Base-by-base conservation (phyloP, 2,888 invertebrate genomes). In the Omphaloscelis lunosa region DNA sequence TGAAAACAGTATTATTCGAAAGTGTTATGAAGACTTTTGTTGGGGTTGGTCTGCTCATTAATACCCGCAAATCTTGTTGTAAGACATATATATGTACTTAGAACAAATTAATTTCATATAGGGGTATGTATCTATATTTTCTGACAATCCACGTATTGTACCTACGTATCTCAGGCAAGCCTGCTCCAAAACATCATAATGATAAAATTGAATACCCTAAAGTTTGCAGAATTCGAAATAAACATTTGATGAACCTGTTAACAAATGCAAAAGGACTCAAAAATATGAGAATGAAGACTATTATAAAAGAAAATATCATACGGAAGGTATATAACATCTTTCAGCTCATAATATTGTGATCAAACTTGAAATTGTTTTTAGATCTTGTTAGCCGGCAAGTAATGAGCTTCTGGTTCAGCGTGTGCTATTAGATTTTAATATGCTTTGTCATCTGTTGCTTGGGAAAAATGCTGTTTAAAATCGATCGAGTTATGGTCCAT, bases 361-460 rank as follows among this genome's bases (percentile, higher is more conserved):
- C 17, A 17, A 62, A 58, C 7, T 8, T 41, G 48, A 70, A 70
- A 78, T 73, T 71, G 73, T 48, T 78, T 82, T 78, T 23, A 62
- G 29, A 82, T 78, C 48, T 15, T 29, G 62, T 82, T 82, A 82
- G 58, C n/a, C 34, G n/a, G 63, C 56, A 11, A 45, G 72, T 72
- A 81, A 82, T 48, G 51, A 70, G 56, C 20, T 62, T 17, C 58
- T 58, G 45, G 61, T 67, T 66, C 66, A 59, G 58, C 62, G 29
- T 15, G 48, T 27, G 56, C 65, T 41, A 72, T 79, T 58, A 72
- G n/a, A 29, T 62, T 53, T 7, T 70, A 82, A 82, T 79, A 51
- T 12, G 58, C 41, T 75, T 63, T 73, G 41, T 68, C 17, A 15
- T 59, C 17, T 70, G 27, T 58, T 59, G 41, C 41, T 51, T 29